phyloP scores from a whole-genome alignment of 2,113 vertebrate species.

The Anseranas semipalmata region DNA sequence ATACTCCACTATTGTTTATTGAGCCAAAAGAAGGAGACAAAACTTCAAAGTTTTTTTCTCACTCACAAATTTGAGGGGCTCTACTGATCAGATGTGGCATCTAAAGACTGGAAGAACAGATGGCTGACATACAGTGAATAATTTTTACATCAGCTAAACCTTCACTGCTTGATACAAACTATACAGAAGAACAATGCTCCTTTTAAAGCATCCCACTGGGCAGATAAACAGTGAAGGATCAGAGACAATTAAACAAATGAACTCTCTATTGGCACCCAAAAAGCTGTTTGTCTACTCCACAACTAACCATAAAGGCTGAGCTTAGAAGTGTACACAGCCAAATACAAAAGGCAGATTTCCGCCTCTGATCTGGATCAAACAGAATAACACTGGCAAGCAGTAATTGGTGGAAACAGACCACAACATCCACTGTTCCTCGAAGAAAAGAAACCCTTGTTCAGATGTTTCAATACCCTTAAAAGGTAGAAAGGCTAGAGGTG shows the following conservation, averaged over 20 bases:
- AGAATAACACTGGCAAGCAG: background rate
- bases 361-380: background rate
- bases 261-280: background rate
- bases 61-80: conserved; percentile 23
- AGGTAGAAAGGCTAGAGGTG: background rate
- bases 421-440: fast-evolving
- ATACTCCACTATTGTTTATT: conserved; percentile 49
- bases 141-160: conserved; percentile 49
- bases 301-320: background rate
- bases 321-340: background rate
- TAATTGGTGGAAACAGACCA: fast-evolving
- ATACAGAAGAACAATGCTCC: background rate
- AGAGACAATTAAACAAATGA: background rate
- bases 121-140: conserved; percentile 54
- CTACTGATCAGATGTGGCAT: conserved; percentile 50
- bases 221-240: background rate
- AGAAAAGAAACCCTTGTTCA: background rate
- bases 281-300: background rate
- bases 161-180: conserved; percentile 38
- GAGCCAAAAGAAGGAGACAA: conserved; percentile 43
- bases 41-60: conserved; percentile 62
- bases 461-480: background rate
- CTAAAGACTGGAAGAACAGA: conserved; percentile 63
- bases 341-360: background rate
- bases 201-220: conserved; percentile 4